Percentiles rank a stretch among this genome's conserved stretches.
phyloP scores from a whole-genome alignment of 2,113 vertebrate species.

The Egretta garzetta region DNA sequence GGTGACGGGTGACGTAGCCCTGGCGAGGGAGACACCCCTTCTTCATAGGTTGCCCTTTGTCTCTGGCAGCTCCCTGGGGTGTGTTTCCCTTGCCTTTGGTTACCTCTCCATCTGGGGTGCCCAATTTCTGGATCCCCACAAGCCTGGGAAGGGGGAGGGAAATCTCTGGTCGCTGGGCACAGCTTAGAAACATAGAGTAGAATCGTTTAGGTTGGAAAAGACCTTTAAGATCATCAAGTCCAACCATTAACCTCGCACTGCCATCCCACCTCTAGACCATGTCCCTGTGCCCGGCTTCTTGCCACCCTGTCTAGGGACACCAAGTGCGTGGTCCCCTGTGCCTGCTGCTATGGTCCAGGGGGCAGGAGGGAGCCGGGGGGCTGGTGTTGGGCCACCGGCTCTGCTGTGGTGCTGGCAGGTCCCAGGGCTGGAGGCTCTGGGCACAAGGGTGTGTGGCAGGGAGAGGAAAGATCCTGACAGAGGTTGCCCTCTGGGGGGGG shows the following conservation, averaged over 20 bases:
- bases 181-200: not conserved
- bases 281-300: not conserved
- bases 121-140: not conserved
- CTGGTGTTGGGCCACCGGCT: not conserved
- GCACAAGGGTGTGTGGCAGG: not conserved
- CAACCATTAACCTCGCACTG: no score
- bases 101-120: not conserved
- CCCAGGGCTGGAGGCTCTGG: not conserved
- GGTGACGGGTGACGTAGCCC: not conserved
- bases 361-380: not conserved
- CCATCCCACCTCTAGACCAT: no score
- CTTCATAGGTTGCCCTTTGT: not conserved
- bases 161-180: accelerated
- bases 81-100: not conserved
- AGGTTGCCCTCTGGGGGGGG: no score
- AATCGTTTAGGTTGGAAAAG: no score
- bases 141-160: not conserved
- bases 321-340: not conserved
- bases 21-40: not conserved
- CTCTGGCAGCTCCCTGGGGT: not conserved
- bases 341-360: no score
- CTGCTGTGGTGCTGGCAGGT: not conserved
- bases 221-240: no score
- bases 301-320: accelerated
- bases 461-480: not conserved